Evolutionary conservation across 2,797 vertebrate genomes (phyloP), one percentile per base, ranked within the genome.

Genomic region (Cheirogaleus major): DNA sequence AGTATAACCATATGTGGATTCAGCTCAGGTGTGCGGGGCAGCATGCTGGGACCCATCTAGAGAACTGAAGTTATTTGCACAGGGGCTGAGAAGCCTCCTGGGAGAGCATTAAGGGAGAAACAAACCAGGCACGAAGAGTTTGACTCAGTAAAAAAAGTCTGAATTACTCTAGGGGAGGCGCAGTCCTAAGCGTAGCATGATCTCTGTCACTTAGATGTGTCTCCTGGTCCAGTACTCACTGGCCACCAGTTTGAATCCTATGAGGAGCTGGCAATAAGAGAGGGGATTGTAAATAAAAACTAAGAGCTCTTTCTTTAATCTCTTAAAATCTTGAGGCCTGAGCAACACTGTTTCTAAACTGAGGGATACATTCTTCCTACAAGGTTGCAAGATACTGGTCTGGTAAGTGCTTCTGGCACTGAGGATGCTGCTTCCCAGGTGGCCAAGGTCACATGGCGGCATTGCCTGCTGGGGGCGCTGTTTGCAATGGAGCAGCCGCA

Each of bases 31-130:
- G 63, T 83, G 69, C 15, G n/a, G 35, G 73, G 9, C 82, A 91
- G 35, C 48, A 45, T 13, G 2, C 76, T 88, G 55, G 52, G 67
- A 90, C 18, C 52, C 32, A 72, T 67, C 25, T 32, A 72, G 35
- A 65, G n/a, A 88, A 67, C 94, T 35, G 23, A 82, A 75, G n/a
- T 82, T 63, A 59, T 93, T 72, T 85, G 67, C 52, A 73, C 32
- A 5, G n/a, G 27, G 18, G 14, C 43, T 50, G 30, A 88, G 79
- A 78, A 52, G 50, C 48, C 38, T 78, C 63, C 12, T 23, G 50
- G 50, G 69, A 86, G 32, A 85, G 38, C 52, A 32, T 30, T 52
- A 87, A 69, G 50, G 43, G 30, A 92, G 32, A 96, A 82, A 70
- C 45, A 91, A 92, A 57, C 43, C 80, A 91, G 69, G 43, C 32